Evolutionary conservation across 2,113 vertebrate genomes (phyloP).

Genomic region (Garra rufa): DNA sequence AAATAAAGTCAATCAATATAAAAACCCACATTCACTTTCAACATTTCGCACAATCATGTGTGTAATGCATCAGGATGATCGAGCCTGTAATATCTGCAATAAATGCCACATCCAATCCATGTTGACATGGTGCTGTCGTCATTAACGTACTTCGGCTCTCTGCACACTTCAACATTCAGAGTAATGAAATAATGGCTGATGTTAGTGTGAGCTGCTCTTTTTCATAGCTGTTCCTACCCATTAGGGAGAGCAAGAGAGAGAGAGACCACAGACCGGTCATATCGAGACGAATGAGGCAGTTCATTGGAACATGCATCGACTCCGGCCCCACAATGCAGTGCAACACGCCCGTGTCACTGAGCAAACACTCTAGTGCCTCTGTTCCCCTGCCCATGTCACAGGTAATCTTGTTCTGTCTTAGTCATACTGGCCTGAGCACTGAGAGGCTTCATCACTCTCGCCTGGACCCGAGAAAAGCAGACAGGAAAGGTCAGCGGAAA

Average conservation of each 20-base stretch:
- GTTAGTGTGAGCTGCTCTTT: conserved; percentile 48
- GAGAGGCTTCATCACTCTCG: conserved; percentile 58
- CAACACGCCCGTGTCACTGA: conserved; percentile 7
- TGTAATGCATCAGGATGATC: conserved; percentile 37
- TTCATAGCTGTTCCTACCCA: conserved; percentile 53
- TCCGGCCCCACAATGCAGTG: conserved; percentile 48
- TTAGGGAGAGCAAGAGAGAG: conserved; percentile 8
- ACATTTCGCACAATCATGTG: conserved; percentile 29
- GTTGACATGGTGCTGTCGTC: conserved; percentile 44
- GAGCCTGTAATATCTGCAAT: conserved; percentile 20
- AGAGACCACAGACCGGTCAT: conserved; percentile 38
- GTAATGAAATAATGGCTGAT: conserved; percentile 50
- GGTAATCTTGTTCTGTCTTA: conserved; percentile 63
- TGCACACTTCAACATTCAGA: neutral
- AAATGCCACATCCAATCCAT: conserved; percentile 46
- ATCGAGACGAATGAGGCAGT: conserved; percentile 43
- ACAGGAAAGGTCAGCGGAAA: conserved; percentile 55
- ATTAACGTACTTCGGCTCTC: conserved; percentile 42
- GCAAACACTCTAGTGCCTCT: conserved; percentile 50
- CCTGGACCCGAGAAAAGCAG: conserved; percentile 53
- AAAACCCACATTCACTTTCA: conserved; percentile 9
- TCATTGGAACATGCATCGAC: conserved; percentile 45
- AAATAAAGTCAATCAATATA: conserved; percentile 12
- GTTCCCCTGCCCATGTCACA: conserved; percentile 57
- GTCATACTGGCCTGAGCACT: conserved; percentile 60